phyloP scores from a whole-genome alignment of 2,797 vertebrate species.

The Hydrolagus colliei region DNA sequence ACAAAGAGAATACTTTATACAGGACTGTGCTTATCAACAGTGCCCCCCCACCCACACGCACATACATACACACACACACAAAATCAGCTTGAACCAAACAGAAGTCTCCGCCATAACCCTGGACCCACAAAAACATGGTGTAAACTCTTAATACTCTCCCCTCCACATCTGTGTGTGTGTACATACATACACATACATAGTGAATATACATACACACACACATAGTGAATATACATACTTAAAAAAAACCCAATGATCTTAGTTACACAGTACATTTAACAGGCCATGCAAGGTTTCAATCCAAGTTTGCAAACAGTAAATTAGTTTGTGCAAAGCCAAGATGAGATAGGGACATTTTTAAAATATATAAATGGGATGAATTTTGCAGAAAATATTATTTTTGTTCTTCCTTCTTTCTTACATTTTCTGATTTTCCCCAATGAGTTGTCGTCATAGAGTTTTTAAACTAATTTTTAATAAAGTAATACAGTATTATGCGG shows the following conservation, averaged over 20 bases:
- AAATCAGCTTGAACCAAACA: neutral
- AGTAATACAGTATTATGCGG: too few relatives aligned
- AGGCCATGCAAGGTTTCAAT: too few relatives aligned
- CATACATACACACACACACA: neutral
- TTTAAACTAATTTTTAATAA: too few relatives aligned
- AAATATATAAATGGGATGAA: too few relatives aligned
- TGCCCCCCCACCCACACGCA: neutral
- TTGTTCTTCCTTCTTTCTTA: too few relatives aligned
- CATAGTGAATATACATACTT: neutral
- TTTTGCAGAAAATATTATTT: too few relatives aligned
- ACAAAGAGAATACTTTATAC: neutral
- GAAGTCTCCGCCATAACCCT: neutral
- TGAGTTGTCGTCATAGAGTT: too few relatives aligned
- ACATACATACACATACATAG: neutral
- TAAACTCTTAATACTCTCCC: neutral
- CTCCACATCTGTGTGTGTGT: neutral
- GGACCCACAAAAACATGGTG: neutral
- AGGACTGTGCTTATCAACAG: slow-evolving; percentile 23
- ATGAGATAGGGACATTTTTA: too few relatives aligned
- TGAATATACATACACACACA: neutral
- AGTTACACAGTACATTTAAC: neutral
- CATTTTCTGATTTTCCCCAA: too few relatives aligned
- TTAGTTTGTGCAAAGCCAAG: too few relatives aligned
- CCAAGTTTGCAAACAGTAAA: too few relatives aligned
- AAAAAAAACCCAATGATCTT: neutral